A percentile compares a stretch with the other conserved stretches of the same genome.
Conservation (phyloP, 2,113 vertebrate species). For the Podocnemis expansa region DNA sequence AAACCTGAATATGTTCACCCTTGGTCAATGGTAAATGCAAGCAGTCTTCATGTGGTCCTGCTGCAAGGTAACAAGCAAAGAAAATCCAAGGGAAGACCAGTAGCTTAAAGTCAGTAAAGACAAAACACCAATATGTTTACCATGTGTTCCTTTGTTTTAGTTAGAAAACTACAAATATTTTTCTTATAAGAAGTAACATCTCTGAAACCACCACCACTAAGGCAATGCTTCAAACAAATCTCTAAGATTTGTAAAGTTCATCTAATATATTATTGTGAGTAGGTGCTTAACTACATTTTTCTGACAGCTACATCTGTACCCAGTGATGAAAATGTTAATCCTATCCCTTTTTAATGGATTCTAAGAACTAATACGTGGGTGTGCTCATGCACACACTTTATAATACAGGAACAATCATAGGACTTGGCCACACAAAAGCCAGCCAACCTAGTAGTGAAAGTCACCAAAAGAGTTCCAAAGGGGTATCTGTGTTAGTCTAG, state of each 20-base stretch:
- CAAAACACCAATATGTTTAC: not conserved
- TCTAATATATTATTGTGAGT: not conserved
- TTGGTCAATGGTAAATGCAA: not conserved
- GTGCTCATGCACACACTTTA: no score
- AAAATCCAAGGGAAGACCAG: not conserved
- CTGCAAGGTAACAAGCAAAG: not conserved
- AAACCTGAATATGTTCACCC: not conserved
- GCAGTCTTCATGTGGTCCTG: not conserved
- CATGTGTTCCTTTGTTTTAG: not conserved
- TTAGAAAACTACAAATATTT: not conserved
- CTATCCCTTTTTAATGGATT: not conserved
- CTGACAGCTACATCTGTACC: not conserved
- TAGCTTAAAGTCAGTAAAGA: not conserved
- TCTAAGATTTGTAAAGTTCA: not conserved
- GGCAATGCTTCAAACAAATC: not conserved
- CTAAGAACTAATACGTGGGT: not conserved
- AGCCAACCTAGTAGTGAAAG: not conserved
- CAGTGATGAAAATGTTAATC: conserved; percentile 15
- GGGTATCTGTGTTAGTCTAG: no score
- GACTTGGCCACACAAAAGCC: not conserved
- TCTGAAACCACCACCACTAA: not conserved
- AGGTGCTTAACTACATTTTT: not conserved
- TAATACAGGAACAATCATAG: not conserved
- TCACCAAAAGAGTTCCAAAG: no score
- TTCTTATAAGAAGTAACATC: not conserved